Percentiles rank a stretch among this genome's conserved stretches.
Evolutionary conservation across 1,140 invertebrate genomes (phyloP).

Genomic region (Brachionus plicatilis): DNA sequence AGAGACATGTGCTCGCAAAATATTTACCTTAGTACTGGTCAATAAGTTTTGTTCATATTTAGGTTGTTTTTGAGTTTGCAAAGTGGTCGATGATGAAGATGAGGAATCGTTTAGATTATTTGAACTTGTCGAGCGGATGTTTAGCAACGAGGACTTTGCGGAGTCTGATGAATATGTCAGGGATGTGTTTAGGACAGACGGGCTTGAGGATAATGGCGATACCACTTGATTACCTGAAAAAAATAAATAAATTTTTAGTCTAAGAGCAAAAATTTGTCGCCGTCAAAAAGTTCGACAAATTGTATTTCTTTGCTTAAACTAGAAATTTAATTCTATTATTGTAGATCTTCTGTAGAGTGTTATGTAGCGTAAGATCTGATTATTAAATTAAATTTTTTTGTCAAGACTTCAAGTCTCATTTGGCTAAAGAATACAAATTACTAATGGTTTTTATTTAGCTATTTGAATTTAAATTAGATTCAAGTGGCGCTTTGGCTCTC

Average conservation of each 20-base stretch:
- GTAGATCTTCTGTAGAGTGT: not conserved
- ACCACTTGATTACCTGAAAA: slow-evolving; percentile 6
- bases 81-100: slow-evolving; percentile 16
- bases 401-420: not conserved
- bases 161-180: slow-evolving; percentile 5
- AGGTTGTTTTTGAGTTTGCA: not conserved
- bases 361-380: not conserved
- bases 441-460: not conserved
- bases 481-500: not conserved
- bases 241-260: not conserved
- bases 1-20: not conserved
- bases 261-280: not conserved
- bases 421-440: not conserved
- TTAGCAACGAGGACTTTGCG: not conserved
- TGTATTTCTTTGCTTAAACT: slow-evolving; percentile 17
- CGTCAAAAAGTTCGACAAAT: not conserved
- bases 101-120: slow-evolving; percentile 14
- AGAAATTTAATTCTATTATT: not conserved
- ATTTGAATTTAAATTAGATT: not conserved
- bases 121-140: not conserved
- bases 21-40: slow-evolving; percentile 7
- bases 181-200: not conserved
- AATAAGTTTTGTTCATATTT: not conserved
- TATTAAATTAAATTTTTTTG: slow-evolving; percentile 13
- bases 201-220: not conserved